phyloP scores from a whole-genome alignment of 2,888 invertebrate genomes.

The Fragum whitleyi region DNA sequence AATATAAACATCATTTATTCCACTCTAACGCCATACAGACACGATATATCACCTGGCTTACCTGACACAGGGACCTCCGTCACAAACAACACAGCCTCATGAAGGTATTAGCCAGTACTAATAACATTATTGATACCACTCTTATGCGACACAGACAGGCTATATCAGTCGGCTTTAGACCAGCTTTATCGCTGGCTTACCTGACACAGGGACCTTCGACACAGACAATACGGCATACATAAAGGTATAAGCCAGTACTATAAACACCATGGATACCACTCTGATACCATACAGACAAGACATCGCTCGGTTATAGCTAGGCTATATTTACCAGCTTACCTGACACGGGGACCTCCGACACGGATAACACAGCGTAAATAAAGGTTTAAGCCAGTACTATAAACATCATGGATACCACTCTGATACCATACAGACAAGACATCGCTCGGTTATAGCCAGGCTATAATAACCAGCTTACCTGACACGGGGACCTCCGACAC shows the following conservation, averaged over 20 bases:
- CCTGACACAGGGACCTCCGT: constrained; percentile 54
- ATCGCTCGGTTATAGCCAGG: constrained; percentile 88
- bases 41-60: constrained; percentile 87
- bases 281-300: constrained; percentile 90
- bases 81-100: constrained; percentile 70
- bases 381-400: constrained; percentile 75
- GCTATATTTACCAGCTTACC: constrained; percentile 87
- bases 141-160: constrained; percentile 90
- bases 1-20: constrained; percentile 75
- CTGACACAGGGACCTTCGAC: constrained; percentile 50
- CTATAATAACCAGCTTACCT: constrained; percentile 86
- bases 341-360: constrained; percentile 49
- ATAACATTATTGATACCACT: constrained; percentile 80
- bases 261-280: constrained; percentile 80
- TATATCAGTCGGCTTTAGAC: constrained; percentile 87
- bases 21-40: constrained; percentile 89
- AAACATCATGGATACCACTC: constrained; percentile 84
- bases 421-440: constrained; percentile 90
- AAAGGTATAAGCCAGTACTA: constrained; percentile 74
- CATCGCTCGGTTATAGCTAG: constrained; percentile 87
- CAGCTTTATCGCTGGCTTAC: constrained; percentile 87
- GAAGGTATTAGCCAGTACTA: constrained; percentile 74
- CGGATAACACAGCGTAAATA: constrained; percentile 70
- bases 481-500: constrained; percentile 50
- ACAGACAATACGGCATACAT: constrained; percentile 70